Percentiles rank a stretch among this genome's conserved stretches.
Conservation (phyloP, 2,888 invertebrate species). For the Platerodrilus igneus region DNA sequence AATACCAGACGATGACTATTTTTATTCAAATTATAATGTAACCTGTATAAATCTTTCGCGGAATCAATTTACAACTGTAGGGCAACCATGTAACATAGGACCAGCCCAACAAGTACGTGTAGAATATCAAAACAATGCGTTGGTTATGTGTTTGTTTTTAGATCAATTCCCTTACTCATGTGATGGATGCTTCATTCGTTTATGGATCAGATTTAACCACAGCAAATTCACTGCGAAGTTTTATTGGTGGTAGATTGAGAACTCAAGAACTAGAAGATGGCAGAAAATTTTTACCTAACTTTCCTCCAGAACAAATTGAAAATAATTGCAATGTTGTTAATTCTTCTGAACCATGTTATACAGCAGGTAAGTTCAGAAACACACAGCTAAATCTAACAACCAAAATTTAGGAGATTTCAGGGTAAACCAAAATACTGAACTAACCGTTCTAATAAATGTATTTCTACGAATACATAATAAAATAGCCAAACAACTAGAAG, state of each 20-base stretch:
- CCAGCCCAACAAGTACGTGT: slow-evolving; percentile 2
- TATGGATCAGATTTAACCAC: slow-evolving; percentile 6
- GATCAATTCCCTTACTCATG: slow-evolving; percentile 11
- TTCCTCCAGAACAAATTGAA: not conserved
- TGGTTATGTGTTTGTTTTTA: not conserved
- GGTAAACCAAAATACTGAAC: slow-evolving; percentile 65
- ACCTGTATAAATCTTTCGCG: slow-evolving; percentile 8
- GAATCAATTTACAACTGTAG: not conserved
- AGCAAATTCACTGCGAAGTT: slow-evolving; percentile 1
- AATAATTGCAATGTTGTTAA: not conserved
- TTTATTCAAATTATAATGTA: slow-evolving; percentile 10
- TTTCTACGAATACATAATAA: slow-evolving; percentile 72
- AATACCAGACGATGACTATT: slow-evolving; percentile 5
- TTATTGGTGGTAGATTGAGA: slow-evolving; percentile 8
- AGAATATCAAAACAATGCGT: not conserved
- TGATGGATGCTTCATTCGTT: slow-evolving; percentile 6
- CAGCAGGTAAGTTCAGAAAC: slow-evolving; percentile 1
- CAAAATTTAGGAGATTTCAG: slow-evolving; percentile 62
- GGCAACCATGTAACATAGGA: not conserved
- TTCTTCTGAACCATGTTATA: slow-evolving; percentile 6
- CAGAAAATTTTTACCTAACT: slow-evolving; percentile 6
- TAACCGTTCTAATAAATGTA: slow-evolving; percentile 63
- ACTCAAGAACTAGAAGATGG: not conserved
- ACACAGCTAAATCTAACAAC: no score
- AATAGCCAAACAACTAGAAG: slow-evolving; percentile 54